Evolutionary conservation across 2,888 invertebrate genomes (phyloP).

Genomic region (Plusia festucae): DNA sequence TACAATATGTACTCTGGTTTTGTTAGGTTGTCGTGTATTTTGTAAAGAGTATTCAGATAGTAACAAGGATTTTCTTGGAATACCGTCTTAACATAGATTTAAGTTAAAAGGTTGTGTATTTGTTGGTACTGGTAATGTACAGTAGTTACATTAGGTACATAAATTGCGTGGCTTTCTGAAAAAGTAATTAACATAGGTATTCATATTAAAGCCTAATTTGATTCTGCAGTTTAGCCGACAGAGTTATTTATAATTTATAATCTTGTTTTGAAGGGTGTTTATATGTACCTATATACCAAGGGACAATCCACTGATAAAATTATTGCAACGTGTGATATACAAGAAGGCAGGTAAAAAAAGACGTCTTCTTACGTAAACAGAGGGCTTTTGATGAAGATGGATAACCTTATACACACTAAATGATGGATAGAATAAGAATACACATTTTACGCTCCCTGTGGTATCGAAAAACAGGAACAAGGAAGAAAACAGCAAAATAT

Average conservation of each 20-base stretch:
- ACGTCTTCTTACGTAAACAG: not conserved
- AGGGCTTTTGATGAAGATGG: not conserved
- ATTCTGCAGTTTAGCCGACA: too few relatives aligned
- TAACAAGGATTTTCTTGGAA: constrained; percentile 1
- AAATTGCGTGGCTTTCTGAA: too few relatives aligned
- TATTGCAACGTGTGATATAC: not conserved
- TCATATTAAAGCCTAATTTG: too few relatives aligned
- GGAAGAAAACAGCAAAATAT: not conserved
- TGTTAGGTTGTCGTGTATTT: not conserved
- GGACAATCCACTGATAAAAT: too few relatives aligned
- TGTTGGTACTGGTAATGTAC: too few relatives aligned
- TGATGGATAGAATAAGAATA: not conserved
- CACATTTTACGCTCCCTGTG: not conserved
- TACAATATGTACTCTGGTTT: not conserved
- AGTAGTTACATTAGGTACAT: too few relatives aligned
- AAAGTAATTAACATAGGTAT: too few relatives aligned
- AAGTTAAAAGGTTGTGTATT: too few relatives aligned
- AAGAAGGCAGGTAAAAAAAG: not conserved
- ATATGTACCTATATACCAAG: too few relatives aligned
- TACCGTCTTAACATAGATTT: not conserved
- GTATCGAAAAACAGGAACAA: not conserved
- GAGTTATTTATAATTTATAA: too few relatives aligned
- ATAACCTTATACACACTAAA: not conserved
- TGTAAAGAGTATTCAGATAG: not conserved
- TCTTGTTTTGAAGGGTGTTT: too few relatives aligned